Base-by-base conservation (phyloP, 2,888 invertebrate genomes). In the Clunio marinus region DNA sequence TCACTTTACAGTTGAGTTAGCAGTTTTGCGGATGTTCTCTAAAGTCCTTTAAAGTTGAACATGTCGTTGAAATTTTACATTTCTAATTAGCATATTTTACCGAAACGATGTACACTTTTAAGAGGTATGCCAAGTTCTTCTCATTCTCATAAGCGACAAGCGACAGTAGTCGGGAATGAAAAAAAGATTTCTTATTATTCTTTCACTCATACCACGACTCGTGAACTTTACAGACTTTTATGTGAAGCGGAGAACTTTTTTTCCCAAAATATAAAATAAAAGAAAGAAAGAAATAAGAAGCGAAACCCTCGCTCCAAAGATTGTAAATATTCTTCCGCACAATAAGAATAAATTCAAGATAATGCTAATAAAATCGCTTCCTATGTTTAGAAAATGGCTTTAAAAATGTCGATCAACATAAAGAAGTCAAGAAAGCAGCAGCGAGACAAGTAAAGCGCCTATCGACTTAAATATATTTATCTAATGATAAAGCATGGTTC, bases 21-120 rank as follows among this genome's bases (percentile, higher is more conserved):
- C n/a, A n/a, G n/a, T n/a, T n/a, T n/a, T n/a, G n/a, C n/a, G n/a
- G n/a, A n/a, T n/a, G n/a, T n/a, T n/a, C n/a, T n/a, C n/a, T n/a
- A n/a, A n/a, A n/a, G n/a, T n/a, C n/a, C n/a, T n/a, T n/a, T n/a
- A n/a, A n/a, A n/a, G n/a, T n/a, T n/a, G n/a, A n/a, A n/a, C n/a
- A n/a, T n/a, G n/a, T n/a, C n/a, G n/a, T n/a, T n/a, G n/a, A n/a
- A n/a, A n/a, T n/a, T n/a, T n/a, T 15, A 41, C 41, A 41, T 41
- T n/a, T 41, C 59, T 37, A 62, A 62, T 62, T 62, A 62, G 62
- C 62, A 62, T 62, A 37, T 62, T 62, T 62, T n/a, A 57, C n/a
- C n/a, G n/a, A n/a, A n/a, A n/a, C n/a, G n/a, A n/a, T n/a, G n/a
- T n/a, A n/a, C n/a, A n/a, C 41, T 32, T 32, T 8, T 32, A 15